These are phyloP conservation scores for Actenoides lindsayi DNA, from an alignment of 2,113 vertebrate species.

Conservation along the genomic window DNA sequence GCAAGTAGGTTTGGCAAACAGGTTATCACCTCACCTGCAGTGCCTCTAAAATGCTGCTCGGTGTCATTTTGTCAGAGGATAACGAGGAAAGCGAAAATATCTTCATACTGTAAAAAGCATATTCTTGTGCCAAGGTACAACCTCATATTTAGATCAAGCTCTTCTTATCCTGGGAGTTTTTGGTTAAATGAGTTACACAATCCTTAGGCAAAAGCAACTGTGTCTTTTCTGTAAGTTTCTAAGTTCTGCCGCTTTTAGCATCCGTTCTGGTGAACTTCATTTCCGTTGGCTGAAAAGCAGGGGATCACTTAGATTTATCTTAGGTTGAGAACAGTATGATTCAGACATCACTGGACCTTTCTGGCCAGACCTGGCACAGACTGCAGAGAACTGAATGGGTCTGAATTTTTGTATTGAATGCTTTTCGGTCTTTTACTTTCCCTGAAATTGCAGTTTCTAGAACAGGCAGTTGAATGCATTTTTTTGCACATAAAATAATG, in stretches of 20 bases:
- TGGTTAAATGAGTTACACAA: neutral
- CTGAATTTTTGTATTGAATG: neutral
- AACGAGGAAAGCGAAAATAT: neutral
- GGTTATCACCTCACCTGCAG: neutral
- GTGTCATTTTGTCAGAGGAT: neutral
- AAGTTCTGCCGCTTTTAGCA: neutral
- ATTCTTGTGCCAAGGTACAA: neutral
- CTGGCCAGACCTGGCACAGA: neutral
- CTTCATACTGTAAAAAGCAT: neutral
- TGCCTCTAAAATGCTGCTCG: neutral
- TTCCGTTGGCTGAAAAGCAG: neutral
- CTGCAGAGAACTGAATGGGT: neutral
- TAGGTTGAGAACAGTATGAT: neutral
- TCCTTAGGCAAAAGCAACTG: neutral
- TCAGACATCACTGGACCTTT: neutral
- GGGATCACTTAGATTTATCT: neutral
- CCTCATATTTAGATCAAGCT: neutral
- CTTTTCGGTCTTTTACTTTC: neutral
- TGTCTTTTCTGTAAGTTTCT: neutral
- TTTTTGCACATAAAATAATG: neutral
- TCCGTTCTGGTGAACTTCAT: neutral
- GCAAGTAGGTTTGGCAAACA: neutral
- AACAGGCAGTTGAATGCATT: neutral
- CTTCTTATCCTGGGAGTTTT: neutral
- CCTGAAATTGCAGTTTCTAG: neutral